Conservation (phyloP, 2,888 invertebrate species). For the Patella ulyssiponensis region DNA sequence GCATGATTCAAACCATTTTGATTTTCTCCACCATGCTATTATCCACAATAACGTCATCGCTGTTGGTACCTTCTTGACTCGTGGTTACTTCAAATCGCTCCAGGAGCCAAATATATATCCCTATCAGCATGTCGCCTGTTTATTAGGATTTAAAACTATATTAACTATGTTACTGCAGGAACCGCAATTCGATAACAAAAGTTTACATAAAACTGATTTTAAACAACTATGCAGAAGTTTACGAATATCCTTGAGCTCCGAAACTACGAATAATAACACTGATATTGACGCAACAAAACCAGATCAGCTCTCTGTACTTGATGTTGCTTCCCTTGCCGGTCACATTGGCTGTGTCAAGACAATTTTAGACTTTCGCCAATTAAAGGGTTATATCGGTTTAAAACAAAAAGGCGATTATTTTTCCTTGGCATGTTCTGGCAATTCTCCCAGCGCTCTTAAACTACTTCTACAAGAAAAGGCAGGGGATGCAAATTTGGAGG, state of each 20-base stretch:
- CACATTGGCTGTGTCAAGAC: slow-evolving; percentile 54
- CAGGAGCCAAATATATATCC: slow-evolving; percentile 49
- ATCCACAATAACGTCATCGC: slow-evolving; percentile 58
- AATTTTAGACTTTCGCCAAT: slow-evolving; percentile 51
- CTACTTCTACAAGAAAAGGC: slow-evolving; percentile 50
- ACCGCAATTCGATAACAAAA: slow-evolving; percentile 47
- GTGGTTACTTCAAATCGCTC: slow-evolving; percentile 56
- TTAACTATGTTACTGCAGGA: slow-evolving; percentile 56
- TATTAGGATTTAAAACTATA: slow-evolving; percentile 54
- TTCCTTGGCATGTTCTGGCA: slow-evolving; percentile 54
- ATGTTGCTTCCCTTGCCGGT: slow-evolving; percentile 57
- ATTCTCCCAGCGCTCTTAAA: slow-evolving; percentile 57
- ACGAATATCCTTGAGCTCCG: too few relatives aligned
- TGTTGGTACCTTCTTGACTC: slow-evolving; percentile 52
- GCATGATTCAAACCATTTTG: slow-evolving; percentile 50
- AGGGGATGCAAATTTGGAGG: slow-evolving; percentile 39
- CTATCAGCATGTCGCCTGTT: slow-evolving; percentile 63
- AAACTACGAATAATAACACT: too few relatives aligned
- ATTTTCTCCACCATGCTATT: slow-evolving; percentile 63
- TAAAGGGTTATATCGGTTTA: slow-evolving; percentile 19
- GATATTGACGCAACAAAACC: too few relatives aligned
- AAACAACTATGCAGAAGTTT: too few relatives aligned
- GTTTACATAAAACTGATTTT: too few relatives aligned
- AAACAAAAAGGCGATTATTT: slow-evolving; percentile 39
- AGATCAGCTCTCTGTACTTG: slow-evolving; percentile 40